These are phyloP conservation scores for Gymnoscelis rufifasciata DNA, from an alignment of 2,888 invertebrate species.

Conservation along the genomic window DNA sequence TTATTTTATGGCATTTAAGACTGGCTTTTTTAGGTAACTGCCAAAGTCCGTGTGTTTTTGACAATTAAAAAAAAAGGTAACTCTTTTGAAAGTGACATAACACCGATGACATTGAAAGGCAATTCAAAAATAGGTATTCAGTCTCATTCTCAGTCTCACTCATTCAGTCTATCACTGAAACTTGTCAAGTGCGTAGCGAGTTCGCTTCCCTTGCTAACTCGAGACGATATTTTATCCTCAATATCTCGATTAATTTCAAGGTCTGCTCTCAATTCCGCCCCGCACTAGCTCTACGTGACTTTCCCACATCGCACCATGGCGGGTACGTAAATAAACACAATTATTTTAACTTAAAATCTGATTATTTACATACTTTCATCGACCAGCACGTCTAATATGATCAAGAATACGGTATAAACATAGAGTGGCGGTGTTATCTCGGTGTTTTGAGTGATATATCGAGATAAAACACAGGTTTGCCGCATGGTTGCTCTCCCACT, in stretches of 20 bases:
- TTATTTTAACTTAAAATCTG: conserved; percentile 20
- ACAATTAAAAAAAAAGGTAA: too few relatives aligned
- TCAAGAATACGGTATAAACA: not conserved
- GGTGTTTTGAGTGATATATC: not conserved
- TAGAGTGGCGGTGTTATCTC: not conserved
- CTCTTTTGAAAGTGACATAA: too few relatives aligned
- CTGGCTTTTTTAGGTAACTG: too few relatives aligned
- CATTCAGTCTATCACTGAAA: not conserved
- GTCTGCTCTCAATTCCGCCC: conserved; percentile 5
- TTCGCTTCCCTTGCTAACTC: not conserved
- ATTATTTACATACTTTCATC: not conserved
- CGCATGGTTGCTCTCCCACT: not conserved
- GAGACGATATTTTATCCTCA: conserved; percentile 11
- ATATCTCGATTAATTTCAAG: conserved; percentile 23
- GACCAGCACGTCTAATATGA: not conserved
- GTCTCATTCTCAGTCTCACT: not conserved
- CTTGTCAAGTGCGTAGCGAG: conserved; percentile 5
- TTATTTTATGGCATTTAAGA: too few relatives aligned
- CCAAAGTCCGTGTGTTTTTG: too few relatives aligned
- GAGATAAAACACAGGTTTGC: not conserved
- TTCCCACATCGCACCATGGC: conserved; percentile 45
- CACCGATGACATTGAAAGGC: too few relatives aligned
- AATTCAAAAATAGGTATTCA: too few relatives aligned
- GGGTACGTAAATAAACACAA: conserved; percentile 42
- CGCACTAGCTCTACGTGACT: conserved; percentile 29